Evolutionary conservation across 1,140 invertebrate genomes (phyloP).

Genomic region (Drosophila ohnishii): DNA sequence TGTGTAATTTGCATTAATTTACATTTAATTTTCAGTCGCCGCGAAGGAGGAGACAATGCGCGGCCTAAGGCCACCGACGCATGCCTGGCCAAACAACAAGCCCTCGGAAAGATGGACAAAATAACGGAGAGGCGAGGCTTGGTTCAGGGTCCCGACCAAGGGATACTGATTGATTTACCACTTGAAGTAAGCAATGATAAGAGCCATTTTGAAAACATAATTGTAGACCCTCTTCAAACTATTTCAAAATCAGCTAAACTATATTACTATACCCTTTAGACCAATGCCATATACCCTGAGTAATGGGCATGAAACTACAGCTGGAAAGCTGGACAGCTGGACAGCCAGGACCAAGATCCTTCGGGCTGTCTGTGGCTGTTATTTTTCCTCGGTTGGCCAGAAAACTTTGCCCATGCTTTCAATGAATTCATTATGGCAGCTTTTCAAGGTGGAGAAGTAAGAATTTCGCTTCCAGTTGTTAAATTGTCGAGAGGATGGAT

Average conservation of each 20-base stretch:
- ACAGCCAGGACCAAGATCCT: conserved; percentile 46
- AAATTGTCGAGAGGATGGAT: conserved; percentile 48
- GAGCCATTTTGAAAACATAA: background rate
- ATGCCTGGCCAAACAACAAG: conserved; percentile 48
- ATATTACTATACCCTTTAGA: background rate
- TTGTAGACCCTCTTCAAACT: background rate
- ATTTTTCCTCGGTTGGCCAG: conserved; percentile 35
- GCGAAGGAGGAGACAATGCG: conserved; percentile 34
- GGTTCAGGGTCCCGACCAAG: background rate
- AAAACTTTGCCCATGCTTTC: conserved; percentile 58
- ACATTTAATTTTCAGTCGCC: conserved; percentile 69
- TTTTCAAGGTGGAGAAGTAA: conserved; percentile 51
- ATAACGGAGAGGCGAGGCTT: background rate
- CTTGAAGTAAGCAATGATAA: background rate
- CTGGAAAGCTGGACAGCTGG: background rate
- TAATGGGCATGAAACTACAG: conserved; percentile 1
- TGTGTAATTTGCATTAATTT: conserved; percentile 79
- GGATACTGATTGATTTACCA: background rate
- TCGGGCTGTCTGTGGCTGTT: conserved; percentile 25
- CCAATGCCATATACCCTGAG: background rate
- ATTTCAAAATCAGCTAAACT: background rate
- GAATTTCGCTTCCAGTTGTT: conserved; percentile 68
- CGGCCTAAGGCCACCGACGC: conserved; percentile 55
- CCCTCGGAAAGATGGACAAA: conserved; percentile 9
- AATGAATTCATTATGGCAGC: conserved; percentile 73